Base-by-base conservation (phyloP, 1,140 invertebrate genomes). In the Ooceraea biroi region DNA sequence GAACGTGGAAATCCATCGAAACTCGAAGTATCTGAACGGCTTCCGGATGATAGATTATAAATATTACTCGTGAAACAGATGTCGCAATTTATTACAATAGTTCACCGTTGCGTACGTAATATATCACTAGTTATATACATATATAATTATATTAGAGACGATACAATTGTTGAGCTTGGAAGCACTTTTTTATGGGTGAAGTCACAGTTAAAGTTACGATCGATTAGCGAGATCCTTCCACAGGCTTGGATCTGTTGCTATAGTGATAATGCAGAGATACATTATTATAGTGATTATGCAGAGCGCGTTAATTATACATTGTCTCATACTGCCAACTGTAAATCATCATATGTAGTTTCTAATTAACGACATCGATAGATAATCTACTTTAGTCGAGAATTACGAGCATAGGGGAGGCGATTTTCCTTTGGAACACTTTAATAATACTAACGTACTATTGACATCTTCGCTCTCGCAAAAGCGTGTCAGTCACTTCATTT, bases 261-360 rank as follows among this genome's bases (percentile, higher is more conserved):
- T 77, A 77, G 74, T 77, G 74, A 77, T 77, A 77, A 77, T 77
- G 46, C 30, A 65, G 27, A 72, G 36, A 72, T 60, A 60, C 44
- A 61, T 82, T 63, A 82, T 41, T 73, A 72, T 44, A 74, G 19
- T 60, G 68, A 72, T 72, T 72, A 60, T 50, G 65, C 80, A 82
- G 14, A 73, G 60, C 48, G 69, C 69, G 19, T 82, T 82, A 72
- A 73, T 82, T 73, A 78, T 76, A 36, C 36, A 78, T 78, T 78
- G 50, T 78, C 82, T 84, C 82, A 68, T 84, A 84, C 82, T 84
- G 82, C 82, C 82, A 84, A 84, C 44, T 68, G 57, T 76, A 83
- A 72, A 77, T 55, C 68, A 82, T 82, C 80, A 82, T 72, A 61
- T 10, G 17, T 82, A 82, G 80, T 82, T 58, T 72, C 68, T 82